These are phyloP conservation scores for Atta colombica DNA, from an alignment of 1,140 invertebrate species.

Conservation along the genomic window DNA sequence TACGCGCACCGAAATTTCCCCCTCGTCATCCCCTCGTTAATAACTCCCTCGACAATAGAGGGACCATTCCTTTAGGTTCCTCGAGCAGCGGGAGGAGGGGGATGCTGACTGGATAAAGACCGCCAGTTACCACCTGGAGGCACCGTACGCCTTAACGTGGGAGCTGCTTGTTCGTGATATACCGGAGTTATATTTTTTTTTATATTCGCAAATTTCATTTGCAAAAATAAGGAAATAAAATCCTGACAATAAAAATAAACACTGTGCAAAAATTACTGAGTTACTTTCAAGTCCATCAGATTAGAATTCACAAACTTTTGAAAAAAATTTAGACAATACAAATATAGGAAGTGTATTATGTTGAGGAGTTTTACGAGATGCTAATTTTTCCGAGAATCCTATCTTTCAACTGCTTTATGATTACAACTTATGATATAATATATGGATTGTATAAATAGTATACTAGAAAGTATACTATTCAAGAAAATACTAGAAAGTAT, in stretches of 20 bases:
- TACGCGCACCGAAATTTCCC: constrained; percentile 57
- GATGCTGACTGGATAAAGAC: constrained; percentile 70
- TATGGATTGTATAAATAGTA: background rate
- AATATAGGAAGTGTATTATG: background rate
- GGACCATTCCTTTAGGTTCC: constrained; percentile 63
- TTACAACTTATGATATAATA: background rate
- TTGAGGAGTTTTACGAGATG: background rate
- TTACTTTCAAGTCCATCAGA: background rate
- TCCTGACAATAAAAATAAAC: background rate
- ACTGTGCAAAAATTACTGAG: background rate
- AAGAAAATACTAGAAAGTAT: background rate
- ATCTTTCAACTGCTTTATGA: background rate
- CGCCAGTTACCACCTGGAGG: constrained; percentile 77
- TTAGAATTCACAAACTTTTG: background rate
- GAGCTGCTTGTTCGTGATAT: constrained; percentile 68
- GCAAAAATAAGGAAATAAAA: constrained; percentile 4
- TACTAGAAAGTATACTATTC: background rate
- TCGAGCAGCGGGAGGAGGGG: constrained; percentile 55
- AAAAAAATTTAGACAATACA: background rate
- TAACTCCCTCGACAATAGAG: constrained; percentile 76
- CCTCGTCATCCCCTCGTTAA: constrained; percentile 73
- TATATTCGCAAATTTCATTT: constrained; percentile 3
- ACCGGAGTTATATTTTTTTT: background rate
- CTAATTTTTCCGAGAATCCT: background rate
- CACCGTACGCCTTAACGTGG: constrained; percentile 75